A percentile compares a stretch with the other conserved stretches of the same genome.
phyloP scores from a whole-genome alignment of 1,140 invertebrate species.

The Gryon sp. region DNA sequence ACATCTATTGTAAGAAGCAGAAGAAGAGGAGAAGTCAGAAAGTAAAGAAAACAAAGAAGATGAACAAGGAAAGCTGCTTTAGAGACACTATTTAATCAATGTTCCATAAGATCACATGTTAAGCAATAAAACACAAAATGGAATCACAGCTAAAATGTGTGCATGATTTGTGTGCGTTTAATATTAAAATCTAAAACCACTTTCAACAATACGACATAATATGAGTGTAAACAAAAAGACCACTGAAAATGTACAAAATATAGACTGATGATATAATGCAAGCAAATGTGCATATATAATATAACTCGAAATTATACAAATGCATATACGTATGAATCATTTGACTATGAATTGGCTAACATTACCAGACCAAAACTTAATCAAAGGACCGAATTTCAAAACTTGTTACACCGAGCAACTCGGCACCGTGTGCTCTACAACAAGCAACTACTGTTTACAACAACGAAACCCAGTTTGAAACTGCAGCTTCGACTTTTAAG shows the following conservation, averaged over 20 bases:
- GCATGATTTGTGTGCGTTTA: slow-evolving; percentile 12
- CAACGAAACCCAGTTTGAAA: slow-evolving; percentile 38
- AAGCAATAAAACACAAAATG: slow-evolving; percentile 28
- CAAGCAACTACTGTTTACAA: slow-evolving; percentile 35
- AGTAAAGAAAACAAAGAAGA: slow-evolving; percentile 24
- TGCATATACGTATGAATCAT: slow-evolving; percentile 5
- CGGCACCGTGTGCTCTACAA: slow-evolving; percentile 1
- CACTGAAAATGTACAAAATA: background rate
- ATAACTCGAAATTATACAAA: too few species aligned
- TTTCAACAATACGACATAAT: background rate
- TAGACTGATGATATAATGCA: background rate
- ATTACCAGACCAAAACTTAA: slow-evolving; percentile 22
- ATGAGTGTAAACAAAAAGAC: background rate
- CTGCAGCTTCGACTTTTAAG: slow-evolving; percentile 26
- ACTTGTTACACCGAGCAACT: slow-evolving; percentile 34
- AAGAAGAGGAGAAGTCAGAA: slow-evolving; percentile 10
- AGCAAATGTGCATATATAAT: background rate
- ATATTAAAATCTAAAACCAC: slow-evolving; percentile 10
- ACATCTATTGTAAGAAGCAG: too few species aligned
- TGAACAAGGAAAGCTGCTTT: too few species aligned
- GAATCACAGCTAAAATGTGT: slow-evolving; percentile 10
- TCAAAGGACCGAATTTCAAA: slow-evolving; percentile 34
- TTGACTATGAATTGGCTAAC: slow-evolving; percentile 10
- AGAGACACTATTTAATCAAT: slow-evolving; percentile 46
- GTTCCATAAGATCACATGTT: slow-evolving; percentile 33